Percentiles rank a stretch among this genome's conserved stretches.
These are phyloP conservation scores for Siniperca obscura DNA, from an alignment of 2,797 vertebrate genomes.

Conservation along the genomic window DNA sequence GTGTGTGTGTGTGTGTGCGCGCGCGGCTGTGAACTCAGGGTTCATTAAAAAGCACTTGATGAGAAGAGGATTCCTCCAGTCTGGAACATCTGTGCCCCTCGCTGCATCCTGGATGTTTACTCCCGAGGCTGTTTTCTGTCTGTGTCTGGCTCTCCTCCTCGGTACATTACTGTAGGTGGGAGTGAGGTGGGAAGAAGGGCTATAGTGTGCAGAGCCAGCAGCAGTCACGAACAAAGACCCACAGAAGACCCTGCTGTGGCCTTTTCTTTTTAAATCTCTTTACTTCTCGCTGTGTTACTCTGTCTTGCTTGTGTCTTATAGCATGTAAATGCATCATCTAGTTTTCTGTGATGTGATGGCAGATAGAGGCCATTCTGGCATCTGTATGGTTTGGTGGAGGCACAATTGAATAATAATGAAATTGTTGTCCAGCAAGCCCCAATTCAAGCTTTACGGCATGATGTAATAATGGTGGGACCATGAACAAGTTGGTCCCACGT, in stretches of 20 bases:
- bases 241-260: neutral
- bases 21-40: constrained; percentile 12
- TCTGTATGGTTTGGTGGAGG: neutral
- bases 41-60: constrained; percentile 63
- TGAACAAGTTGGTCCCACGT: neutral
- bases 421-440: neutral
- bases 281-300: neutral
- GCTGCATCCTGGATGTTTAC: constrained; percentile 70
- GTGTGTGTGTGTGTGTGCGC: neutral
- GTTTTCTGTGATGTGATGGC: neutral
- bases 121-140: constrained; percentile 65
- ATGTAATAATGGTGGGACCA: neutral
- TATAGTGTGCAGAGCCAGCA: neutral
- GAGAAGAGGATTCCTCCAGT: constrained; percentile 51
- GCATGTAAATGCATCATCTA: neutral
- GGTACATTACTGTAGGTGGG: constrained; percentile 24
- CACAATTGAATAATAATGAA: neutral
- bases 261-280: neutral
- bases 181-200: constrained; percentile 21
- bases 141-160: constrained; percentile 27
- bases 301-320: neutral
- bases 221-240: constrained; percentile 3
- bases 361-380: neutral
- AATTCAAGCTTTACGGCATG: neutral
- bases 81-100: constrained; percentile 72